A percentile compares a stretch with the other conserved stretches of the same genome.
phyloP scores from a whole-genome alignment of 2,113 vertebrate species.

The Helogale parvula region DNA sequence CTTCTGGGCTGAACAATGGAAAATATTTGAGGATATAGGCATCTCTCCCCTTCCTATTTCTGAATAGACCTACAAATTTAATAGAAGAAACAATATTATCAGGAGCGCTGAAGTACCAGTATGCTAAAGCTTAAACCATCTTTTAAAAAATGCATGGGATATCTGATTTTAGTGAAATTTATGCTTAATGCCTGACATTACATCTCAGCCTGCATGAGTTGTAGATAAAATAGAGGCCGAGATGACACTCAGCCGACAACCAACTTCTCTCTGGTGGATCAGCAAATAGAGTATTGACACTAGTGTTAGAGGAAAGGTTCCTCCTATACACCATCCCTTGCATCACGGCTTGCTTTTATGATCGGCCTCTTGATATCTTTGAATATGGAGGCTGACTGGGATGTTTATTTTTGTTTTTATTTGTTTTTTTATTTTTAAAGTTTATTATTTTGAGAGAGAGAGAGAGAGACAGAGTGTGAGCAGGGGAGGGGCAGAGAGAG shows the following conservation, averaged over 20 bases:
- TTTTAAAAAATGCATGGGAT: background rate
- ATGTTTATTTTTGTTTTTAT: background rate
- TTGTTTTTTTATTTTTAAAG: too few species aligned
- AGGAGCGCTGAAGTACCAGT: background rate
- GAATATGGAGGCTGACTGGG: background rate
- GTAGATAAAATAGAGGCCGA: background rate
- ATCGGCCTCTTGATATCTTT: background rate
- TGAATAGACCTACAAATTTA: constrained; percentile 3
- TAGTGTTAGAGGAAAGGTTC: background rate
- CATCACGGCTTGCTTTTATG: background rate
- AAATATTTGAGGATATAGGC: background rate
- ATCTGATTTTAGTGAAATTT: constrained; percentile 30
- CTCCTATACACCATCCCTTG: background rate
- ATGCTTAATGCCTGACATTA: background rate
- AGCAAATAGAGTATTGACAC: background rate
- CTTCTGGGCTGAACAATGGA: background rate
- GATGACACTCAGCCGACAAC: background rate
- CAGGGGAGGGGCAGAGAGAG: too few species aligned
- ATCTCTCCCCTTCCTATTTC: background rate
- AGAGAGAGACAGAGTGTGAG: too few species aligned
- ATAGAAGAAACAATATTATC: constrained; percentile 6
- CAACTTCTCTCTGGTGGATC: background rate
- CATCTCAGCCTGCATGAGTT: background rate
- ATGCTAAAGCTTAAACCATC: background rate
- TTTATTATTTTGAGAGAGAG: too few species aligned